Evolutionary conservation across 2,113 vertebrate species (phyloP), one percentile per base, ranked within the genome.

Genomic region (Eudyptes chrysolophus): DNA sequence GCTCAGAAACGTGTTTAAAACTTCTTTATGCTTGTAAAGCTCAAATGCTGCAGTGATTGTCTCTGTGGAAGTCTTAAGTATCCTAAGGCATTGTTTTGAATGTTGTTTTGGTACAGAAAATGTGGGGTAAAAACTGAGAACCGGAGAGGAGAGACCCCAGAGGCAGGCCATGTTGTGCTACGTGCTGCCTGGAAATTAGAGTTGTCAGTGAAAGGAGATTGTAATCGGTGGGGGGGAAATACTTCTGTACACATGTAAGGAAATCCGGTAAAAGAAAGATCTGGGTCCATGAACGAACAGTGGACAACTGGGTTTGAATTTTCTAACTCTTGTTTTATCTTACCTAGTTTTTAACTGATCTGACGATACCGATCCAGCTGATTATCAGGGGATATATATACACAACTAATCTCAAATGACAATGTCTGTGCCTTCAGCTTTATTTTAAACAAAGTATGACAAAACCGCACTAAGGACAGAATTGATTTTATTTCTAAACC

Each of bases 111-210:
- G 11, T 84, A 22, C 15, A 64, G 54, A 64, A 87, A n/a, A 9
- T 1, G 0, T 11, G 69, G 17, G 6, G 7, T 57, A 57, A 77
- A 93, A 84, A 14, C 22, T 30, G 51, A 77, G 32, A 66, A 76
- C 24, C 0, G 1, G 27, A 71, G 22, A 66, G 52, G 40, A 54
- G 48, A 26, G 24, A 74, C 24, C 8, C 7, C 34, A 55, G 58
- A 57, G 38, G 16, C 16, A 22, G 34, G 22, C 5, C 3, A 15
- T 1, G 0, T 24, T 27, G 34, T 58, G 25, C 25, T 29, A 6
- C 2, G 10, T 57, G 30, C 36, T 79, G 32, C 15, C 21, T 58
- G 30, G n/a, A 62, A 61, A 32, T 34, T 15, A 38, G 22, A 75
- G 27, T 17, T 48, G n/a, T 51, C 38, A 42, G 16, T 30, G 36